These are phyloP conservation scores for Carollia perspicillata DNA, from an alignment of 2,113 vertebrate species.

Conservation along the genomic window DNA sequence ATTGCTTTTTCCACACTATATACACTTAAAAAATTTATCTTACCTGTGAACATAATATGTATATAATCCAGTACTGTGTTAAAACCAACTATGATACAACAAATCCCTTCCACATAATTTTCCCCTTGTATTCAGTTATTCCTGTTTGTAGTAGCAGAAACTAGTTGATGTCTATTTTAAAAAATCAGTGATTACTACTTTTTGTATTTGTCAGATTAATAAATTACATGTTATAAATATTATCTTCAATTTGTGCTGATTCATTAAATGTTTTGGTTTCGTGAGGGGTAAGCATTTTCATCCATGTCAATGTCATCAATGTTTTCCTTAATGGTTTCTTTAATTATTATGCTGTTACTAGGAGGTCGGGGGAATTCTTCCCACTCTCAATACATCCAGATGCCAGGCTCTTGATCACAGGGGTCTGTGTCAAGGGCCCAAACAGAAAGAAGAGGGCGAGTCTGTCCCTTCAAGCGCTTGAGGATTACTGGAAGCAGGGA, in stretches of 20 bases:
- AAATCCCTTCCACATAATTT: neutral
- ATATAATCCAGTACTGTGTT: neutral
- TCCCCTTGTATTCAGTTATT: neutral
- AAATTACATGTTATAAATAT: neutral
- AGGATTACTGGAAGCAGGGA: neutral
- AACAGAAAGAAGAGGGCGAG: neutral
- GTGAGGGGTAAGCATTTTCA: neutral
- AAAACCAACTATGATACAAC: neutral
- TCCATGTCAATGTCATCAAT: neutral
- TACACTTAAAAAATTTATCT: neutral
- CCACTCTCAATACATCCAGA: neutral
- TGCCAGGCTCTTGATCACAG: neutral
- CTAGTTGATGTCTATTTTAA: neutral
- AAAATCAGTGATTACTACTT: neutral
- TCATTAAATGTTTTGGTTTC: neutral
- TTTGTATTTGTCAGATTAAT: slow-evolving; percentile 4
- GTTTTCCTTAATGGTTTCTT: neutral
- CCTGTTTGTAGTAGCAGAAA: neutral
- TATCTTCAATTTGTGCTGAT: neutral
- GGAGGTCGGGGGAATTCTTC: neutral
- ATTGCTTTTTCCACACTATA: neutral
- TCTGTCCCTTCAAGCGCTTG: neutral
- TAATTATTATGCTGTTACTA: neutral
- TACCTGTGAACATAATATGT: neutral
- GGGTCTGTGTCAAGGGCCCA: neutral